Percentiles rank a stretch among this genome's conserved stretches.
These are phyloP conservation scores for Microcebus murinus DNA, from an alignment of 2,113 vertebrate genomes.

Conservation along the genomic window DNA sequence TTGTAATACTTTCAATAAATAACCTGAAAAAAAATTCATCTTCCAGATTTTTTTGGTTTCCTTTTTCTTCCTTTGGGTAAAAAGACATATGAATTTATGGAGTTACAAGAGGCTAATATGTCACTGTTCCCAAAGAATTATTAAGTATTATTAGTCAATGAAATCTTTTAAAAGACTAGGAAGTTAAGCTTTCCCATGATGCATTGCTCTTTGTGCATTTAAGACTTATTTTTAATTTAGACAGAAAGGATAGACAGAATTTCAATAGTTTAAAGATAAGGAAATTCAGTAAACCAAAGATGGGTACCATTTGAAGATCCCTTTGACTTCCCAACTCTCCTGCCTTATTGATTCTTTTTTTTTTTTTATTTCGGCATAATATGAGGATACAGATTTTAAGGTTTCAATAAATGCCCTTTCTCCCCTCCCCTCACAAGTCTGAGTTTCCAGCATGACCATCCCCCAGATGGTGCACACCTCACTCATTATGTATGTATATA, in stretches of 20 bases:
- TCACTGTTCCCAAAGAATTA: neutral
- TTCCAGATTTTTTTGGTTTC: neutral
- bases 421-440: no score
- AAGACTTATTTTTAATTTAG: neutral
- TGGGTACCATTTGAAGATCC: neutral
- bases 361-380: no score
- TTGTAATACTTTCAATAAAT: conserved; percentile 21
- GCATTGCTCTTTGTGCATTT: neutral
- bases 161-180: neutral
- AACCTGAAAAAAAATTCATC: neutral
- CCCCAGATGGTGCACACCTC: no score
- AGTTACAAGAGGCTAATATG: neutral
- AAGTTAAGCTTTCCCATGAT: neutral
- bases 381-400: no score
- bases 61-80: neutral
- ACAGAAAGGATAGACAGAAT: neutral
- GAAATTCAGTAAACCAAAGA: neutral
- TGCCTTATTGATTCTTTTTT: neutral
- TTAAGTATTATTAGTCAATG: neutral
- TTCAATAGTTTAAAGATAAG: neutral
- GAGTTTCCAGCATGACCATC: no score
- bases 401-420: no score
- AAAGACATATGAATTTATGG: neutral
- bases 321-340: neutral
- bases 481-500: no score